Base-by-base conservation (phyloP, 1,140 invertebrate species). In the Anagrus nilaparvatae region DNA sequence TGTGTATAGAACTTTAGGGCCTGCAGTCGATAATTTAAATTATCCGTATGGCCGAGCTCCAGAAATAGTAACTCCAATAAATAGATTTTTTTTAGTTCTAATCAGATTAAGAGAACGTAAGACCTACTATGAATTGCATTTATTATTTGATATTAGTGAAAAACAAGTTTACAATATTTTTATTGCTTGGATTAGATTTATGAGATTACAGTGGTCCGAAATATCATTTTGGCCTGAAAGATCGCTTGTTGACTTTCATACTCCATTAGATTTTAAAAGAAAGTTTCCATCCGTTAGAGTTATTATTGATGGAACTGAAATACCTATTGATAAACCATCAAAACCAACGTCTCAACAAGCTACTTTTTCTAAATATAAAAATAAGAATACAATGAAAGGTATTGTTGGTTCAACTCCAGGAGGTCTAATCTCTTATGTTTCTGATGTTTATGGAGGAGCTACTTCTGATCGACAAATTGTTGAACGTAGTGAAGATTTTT, bases 351-450 rank as follows among this genome's bases (percentile, higher is more conserved):
- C 47, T 24, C 36, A 50, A 21, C 44, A 53, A 23, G 34, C 17
- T 39, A 44, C 46, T 14, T 59, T 53, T 46, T 60, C 56, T 7
- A 30, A 41, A 3, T 65, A 47, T 24, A 49, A 65, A 55, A 40
- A 41, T 39, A 30, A 40, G 28, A 51, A 50, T 27, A 64, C 59
- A 13, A 46, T 51, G 12, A 66, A 63, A 48, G 40, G 48, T n/a
- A 47, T 65, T 27, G 47, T 61, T 27, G 52, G 52, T 14, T 49
- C 61, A 31, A 47, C 52, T n/a, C 61, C 48, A 16, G 43, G 19
- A 30, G 61, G 58, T 13, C 34, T 56, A 13, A 50, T 63, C 24
- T 46, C 48, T 18, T 63, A 53, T 47, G 24, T 65, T 20, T 57
- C 53, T 3, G 32, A 49, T n/a, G 34, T 44, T 21, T 63, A 52